These are phyloP conservation scores for Drosophila nigricruria DNA, from an alignment of 2,888 invertebrate species.

Conservation along the genomic window DNA sequence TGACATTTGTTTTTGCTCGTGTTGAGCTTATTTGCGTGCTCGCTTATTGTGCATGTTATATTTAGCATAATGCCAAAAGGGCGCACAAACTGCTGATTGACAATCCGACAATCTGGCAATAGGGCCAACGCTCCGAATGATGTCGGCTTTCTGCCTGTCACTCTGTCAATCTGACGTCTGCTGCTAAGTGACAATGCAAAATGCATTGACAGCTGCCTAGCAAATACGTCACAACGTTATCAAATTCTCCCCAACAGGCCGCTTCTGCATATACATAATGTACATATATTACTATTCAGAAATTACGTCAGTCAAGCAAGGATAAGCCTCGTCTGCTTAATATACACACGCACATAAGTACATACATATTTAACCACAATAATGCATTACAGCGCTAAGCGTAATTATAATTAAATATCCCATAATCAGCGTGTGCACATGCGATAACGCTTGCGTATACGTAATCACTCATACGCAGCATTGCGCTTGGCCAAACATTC, in stretches of 20 bases:
- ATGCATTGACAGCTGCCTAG: constrained; percentile 47
- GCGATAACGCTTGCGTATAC: constrained; percentile 30
- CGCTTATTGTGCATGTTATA: constrained; percentile 49
- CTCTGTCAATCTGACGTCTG: constrained; percentile 22
- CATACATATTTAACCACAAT: constrained; percentile 13
- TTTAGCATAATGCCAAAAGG: constrained; percentile 66
- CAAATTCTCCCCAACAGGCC: constrained; percentile 11
- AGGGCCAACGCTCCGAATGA: constrained; percentile 17
- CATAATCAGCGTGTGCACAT: constrained; percentile 43
- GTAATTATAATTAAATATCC: constrained; percentile 71
- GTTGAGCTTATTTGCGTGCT: constrained; percentile 36
- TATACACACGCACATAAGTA: background rate
- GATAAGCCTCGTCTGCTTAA: constrained; percentile 42
- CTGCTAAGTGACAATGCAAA: constrained; percentile 47
- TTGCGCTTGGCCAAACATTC: constrained; percentile 24
- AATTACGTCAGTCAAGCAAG: constrained; percentile 37
- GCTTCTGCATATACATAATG: background rate
- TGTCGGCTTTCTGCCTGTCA: constrained; percentile 16
- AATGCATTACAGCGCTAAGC: constrained; percentile 53
- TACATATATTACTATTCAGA: constrained; percentile 11
- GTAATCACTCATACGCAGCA: constrained; percentile 55
- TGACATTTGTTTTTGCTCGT: constrained; percentile 41
- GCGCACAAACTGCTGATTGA: constrained; percentile 50
- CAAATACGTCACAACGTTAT: constrained; percentile 42
- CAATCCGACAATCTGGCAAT: constrained; percentile 38